phyloP scores from a whole-genome alignment of 1,140 invertebrate species.

The Cydia strobilella region DNA sequence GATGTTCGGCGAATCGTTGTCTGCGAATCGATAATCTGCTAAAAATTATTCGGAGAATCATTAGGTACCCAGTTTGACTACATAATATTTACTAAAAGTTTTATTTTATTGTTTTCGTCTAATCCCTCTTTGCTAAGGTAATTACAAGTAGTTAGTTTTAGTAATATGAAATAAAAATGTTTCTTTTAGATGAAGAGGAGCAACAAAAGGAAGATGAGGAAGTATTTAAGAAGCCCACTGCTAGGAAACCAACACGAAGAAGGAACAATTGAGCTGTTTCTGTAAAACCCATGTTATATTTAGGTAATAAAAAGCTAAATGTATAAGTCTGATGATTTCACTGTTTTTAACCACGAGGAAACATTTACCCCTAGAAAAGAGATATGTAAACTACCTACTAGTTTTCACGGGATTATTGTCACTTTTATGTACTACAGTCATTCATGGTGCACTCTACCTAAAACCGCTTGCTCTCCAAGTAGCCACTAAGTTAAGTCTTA shows the following conservation, averaged over 20 bases:
- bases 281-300: slow-evolving; percentile 6
- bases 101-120: neutral
- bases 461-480: too few species aligned
- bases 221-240: slow-evolving; percentile 70
- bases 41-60: too few species aligned
- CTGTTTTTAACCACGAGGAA: neutral
- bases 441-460: too few species aligned
- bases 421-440: too few species aligned
- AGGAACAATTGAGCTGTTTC: slow-evolving; percentile 42
- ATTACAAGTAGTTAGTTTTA: neutral
- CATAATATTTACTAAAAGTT: neutral
- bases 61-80: too few species aligned
- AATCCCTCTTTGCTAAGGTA: too few species aligned
- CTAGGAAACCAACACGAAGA: slow-evolving; percentile 61
- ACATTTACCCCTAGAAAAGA: too few species aligned
- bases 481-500: too few species aligned
- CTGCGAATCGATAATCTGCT: too few species aligned
- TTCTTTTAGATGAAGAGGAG: slow-evolving; percentile 66
- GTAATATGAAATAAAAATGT: neutral
- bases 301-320: slow-evolving; percentile 12
- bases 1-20: too few species aligned
- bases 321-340: neutral
- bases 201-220: slow-evolving; percentile 59
- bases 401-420: too few species aligned
- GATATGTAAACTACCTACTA: too few species aligned